Percentiles rank a stretch among this genome's conserved stretches.
These are phyloP conservation scores for Brachionus asplanchnoidis DNA, from an alignment of 1,140 invertebrate genomes.

Conservation along the genomic window DNA sequence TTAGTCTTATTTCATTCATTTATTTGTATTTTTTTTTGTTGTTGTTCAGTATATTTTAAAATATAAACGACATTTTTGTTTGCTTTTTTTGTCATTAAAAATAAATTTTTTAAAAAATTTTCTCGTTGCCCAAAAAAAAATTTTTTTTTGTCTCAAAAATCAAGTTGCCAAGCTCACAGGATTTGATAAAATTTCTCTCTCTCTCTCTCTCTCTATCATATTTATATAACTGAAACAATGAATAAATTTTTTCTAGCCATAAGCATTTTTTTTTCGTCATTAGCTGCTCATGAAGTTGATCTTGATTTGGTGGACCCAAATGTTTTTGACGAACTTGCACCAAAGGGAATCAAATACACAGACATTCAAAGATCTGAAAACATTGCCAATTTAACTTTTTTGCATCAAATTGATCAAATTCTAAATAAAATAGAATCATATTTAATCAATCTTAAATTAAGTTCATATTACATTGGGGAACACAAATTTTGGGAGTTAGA, in stretches of 20 bases:
- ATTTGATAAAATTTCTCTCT: background rate
- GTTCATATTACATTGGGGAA: background rate
- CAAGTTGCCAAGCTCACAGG: background rate
- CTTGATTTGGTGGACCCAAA: background rate
- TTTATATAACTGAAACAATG: background rate
- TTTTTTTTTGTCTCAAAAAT: background rate
- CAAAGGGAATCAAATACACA: background rate
- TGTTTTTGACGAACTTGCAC: background rate
- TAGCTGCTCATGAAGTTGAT: background rate
- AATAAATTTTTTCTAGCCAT: background rate
- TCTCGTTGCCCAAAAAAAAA: background rate
- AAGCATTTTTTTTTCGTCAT: background rate
- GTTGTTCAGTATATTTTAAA: background rate
- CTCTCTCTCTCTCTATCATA: no score
- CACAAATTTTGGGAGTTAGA: background rate
- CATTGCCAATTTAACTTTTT: background rate
- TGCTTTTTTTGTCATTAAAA: background rate
- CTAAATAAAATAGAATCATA: background rate
- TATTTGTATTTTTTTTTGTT: background rate
- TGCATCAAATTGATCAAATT: background rate
- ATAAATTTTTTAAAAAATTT: background rate
- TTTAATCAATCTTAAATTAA: background rate
- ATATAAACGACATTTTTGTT: background rate
- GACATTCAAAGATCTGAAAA: background rate
- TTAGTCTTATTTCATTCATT: background rate